These are phyloP conservation scores for Pherbina coryleti DNA, from an alignment of 2,888 invertebrate species.

Conservation along the genomic window DNA sequence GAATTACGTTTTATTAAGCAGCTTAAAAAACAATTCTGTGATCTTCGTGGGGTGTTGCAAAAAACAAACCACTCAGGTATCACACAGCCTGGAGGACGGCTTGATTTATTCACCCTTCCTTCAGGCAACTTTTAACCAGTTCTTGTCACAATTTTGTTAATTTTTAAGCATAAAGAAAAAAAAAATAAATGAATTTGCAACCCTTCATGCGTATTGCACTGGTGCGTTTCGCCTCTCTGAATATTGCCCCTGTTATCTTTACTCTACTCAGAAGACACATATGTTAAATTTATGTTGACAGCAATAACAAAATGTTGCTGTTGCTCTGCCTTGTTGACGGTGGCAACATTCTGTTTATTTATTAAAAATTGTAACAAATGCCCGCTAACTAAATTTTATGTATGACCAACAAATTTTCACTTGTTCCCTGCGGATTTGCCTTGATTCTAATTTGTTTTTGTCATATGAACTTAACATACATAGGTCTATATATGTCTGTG, in stretches of 20 bases:
- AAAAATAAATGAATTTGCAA: background rate
- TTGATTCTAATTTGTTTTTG: background rate
- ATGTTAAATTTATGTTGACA: slow-evolving; percentile 13
- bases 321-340: background rate
- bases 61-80: background rate
- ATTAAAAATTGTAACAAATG: slow-evolving; percentile 20
- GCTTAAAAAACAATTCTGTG: background rate
- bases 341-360: background rate
- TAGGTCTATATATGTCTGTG: too few relatives aligned
- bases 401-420: background rate
- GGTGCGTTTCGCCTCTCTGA: background rate
- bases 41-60: background rate
- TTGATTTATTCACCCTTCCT: background rate
- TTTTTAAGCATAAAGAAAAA: background rate
- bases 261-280: too few relatives aligned
- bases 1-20: slow-evolving; percentile 8
- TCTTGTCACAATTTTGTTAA: background rate
- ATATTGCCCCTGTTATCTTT: background rate
- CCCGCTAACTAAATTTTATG: slow-evolving; percentile 12
- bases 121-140: background rate
- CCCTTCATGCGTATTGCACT: slow-evolving; percentile 7
- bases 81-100: background rate
- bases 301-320: background rate
- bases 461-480: too few relatives aligned
- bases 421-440: slow-evolving; percentile 7